phyloP scores from a whole-genome alignment of 2,888 invertebrate species.

The Neocrepidodera transversa region DNA sequence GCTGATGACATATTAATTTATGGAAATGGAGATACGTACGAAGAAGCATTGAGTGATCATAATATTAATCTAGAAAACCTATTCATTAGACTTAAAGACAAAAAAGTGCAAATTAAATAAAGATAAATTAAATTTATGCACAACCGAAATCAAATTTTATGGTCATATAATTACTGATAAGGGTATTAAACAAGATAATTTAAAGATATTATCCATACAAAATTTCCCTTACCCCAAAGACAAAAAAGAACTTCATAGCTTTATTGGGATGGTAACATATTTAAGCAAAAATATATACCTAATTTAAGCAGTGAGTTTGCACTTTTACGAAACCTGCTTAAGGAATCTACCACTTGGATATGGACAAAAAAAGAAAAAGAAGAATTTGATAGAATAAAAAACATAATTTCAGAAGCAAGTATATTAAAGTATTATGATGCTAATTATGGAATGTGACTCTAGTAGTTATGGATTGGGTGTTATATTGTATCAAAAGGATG shows the following conservation, averaged over 20 bases:
- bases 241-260: neutral
- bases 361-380: too few relatives aligned
- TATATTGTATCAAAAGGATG: neutral
- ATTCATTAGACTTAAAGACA: neutral
- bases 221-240: neutral
- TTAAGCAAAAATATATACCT: neutral
- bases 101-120: neutral
- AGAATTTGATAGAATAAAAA: neutral
- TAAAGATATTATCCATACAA: neutral
- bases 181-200: neutral
- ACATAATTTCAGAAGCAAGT: neutral
- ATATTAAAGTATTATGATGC: neutral
- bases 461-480: neutral
- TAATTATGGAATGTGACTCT: neutral
- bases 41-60: too few relatives aligned
- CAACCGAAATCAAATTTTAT: neutral
- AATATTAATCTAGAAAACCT: neutral
- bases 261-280: neutral
- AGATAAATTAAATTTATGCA: neutral
- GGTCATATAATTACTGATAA: neutral
- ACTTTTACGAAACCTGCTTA: too few relatives aligned
- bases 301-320: too few relatives aligned
- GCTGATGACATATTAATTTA: neutral
- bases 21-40: too few relatives aligned
- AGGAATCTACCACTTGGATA: too few relatives aligned